A percentile compares a stretch with the other conserved stretches of the same genome.
phyloP scores from a whole-genome alignment of 2,888 invertebrate genomes.

The Drosophila mulleri region DNA sequence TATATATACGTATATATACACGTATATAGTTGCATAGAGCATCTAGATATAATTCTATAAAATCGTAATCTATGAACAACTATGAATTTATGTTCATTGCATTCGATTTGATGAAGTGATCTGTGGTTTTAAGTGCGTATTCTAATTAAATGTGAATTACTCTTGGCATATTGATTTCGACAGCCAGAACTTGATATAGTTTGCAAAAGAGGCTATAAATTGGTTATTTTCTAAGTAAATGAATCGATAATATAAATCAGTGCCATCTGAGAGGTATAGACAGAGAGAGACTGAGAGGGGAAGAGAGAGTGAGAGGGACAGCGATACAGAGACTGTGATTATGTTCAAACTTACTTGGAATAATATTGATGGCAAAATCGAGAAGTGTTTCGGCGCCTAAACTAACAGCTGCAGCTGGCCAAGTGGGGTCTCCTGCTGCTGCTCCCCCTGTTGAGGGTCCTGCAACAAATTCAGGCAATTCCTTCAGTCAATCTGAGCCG shows the following conservation, averaged over 20 bases:
- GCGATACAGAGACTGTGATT: conserved; percentile 10
- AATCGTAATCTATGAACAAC: background rate
- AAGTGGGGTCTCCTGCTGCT: background rate
- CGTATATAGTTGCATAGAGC: no score
- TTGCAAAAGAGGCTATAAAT: background rate
- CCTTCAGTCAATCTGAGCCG: conserved; percentile 24
- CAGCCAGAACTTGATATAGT: background rate
- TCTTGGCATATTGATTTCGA: conserved; percentile 4
- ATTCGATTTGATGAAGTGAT: background rate
- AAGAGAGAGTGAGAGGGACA: no score
- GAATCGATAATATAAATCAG: conserved; percentile 11
- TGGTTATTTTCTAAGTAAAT: background rate
- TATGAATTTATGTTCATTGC: background rate
- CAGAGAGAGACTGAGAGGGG: background rate
- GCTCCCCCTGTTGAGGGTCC: background rate
- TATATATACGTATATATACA: no score
- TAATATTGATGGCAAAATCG: conserved; percentile 14
- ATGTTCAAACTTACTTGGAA: conserved; percentile 21
- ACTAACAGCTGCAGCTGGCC: conserved; percentile 31
- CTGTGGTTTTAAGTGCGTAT: background rate
- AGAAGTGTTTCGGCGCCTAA: conserved; percentile 38
- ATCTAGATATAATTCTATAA: no score
- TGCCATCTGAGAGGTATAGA: background rate
- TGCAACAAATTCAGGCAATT: background rate
- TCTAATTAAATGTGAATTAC: conserved; percentile 5